Percentiles rank a stretch among this genome's conserved stretches.
These are phyloP conservation scores for Cyaniris semiargus DNA, from an alignment of 2,888 invertebrate species.

Conservation along the genomic window DNA sequence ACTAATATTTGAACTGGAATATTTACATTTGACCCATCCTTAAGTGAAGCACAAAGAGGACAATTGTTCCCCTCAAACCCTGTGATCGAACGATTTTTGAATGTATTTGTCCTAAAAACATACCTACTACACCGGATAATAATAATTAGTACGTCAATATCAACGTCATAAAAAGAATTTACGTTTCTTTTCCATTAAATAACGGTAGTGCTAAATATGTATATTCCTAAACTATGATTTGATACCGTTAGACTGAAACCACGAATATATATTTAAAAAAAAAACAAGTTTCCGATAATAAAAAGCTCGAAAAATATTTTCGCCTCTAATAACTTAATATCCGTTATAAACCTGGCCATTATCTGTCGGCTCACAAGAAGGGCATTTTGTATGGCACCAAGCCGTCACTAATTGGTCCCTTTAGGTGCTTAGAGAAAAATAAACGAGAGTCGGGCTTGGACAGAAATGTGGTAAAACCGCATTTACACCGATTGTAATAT, in stretches of 20 bases:
- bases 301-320: slow-evolving; percentile 21
- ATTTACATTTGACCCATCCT: slow-evolving; percentile 42
- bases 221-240: neutral
- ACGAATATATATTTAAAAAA: neutral
- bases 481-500: slow-evolving; percentile 55
- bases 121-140: no score
- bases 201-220: neutral
- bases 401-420: slow-evolving; percentile 72
- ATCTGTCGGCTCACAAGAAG: slow-evolving; percentile 36
- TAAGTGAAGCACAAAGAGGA: slow-evolving; percentile 21
- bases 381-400: slow-evolving; percentile 57
- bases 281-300: neutral
- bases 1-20: slow-evolving; percentile 57
- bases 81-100: slow-evolving; percentile 10
- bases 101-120: neutral
- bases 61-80: slow-evolving; percentile 28
- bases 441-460: slow-evolving; percentile 50
- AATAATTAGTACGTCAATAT: neutral
- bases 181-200: neutral
- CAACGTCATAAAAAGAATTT: neutral
- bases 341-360: slow-evolving; percentile 33
- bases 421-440: slow-evolving; percentile 63
- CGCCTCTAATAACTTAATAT: slow-evolving; percentile 37
- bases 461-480: slow-evolving; percentile 57
- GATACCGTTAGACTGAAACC: neutral